Base-by-base conservation (phyloP, 2,888 invertebrate genomes). In the Plemyria rubiginata region DNA sequence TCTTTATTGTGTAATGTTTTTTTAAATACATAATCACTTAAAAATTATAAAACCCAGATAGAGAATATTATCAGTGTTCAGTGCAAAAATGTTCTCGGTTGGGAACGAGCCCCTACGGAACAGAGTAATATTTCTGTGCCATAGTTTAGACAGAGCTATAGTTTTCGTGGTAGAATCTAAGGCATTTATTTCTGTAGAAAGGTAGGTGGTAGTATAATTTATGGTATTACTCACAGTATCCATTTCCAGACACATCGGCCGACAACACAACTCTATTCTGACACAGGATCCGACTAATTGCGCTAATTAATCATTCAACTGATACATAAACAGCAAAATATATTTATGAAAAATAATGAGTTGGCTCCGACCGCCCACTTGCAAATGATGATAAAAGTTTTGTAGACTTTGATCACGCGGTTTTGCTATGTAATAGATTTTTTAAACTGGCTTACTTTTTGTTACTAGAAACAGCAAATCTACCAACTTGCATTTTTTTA, bases 241-340 rank as follows among this genome's bases (percentile, higher is more conserved):
- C n/a, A 29, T 32, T 54, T 45, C 32, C 29, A 41, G 13, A 16
- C 45, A 32, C 43, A 48, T 15, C 15, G 52, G 51, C 51, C 63
- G 62, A 63, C 63, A 55, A 54, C 60, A 52, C 45, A 53, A 16
- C 55, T 58, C 60, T 65, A 57, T 70, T 58, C 57, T 57, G 54
- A 51, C 59, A 69, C 70, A 72, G 70, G 70, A 73, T 71, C 79
- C 77, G 75, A 72, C 56, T 68, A 70, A 74, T 70, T 62, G 46
- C 13, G 68, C 70, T 72, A 74, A 66, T 77, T 72, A 79, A 69
- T 66, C 65, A 63, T 62, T 66, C 69, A 70, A 68, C 65, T 71
- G 70, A 72, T 61, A 65, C 65, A 65, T 60, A 62, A 40, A 15
- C 52, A 60, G 50, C 69, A 60, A 66, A 71, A 71, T 66, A 57